Base-by-base conservation (phyloP, 2,113 vertebrate species). In the Alethe castanea region DNA sequence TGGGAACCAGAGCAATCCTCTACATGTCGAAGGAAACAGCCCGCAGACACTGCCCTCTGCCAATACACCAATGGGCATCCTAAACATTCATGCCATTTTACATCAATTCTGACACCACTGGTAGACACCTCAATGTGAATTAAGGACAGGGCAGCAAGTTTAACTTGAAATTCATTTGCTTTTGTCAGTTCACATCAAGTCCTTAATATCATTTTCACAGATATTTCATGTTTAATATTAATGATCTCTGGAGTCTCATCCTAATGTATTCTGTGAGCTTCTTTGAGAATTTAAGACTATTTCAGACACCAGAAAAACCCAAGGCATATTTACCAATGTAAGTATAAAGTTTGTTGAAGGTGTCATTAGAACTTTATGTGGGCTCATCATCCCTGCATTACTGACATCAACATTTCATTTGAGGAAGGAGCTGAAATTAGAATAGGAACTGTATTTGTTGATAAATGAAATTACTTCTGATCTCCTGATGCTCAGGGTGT, bases 161-260 rank as follows among this genome's bases (percentile, higher is more conserved):
- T 73, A 64, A 78, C 26, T 80, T 83, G 56, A 76, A 92, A 92
- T 92, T 83, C 5, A 85, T 80, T 95, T 90, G 52, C 67, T 93
- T 93, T 90, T 95, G 79, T 93, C 94, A 86, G 74, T 92, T 97
- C 91, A 47, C 35, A 90, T 92, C 94, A 96, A 31, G 92, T 85
- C 36, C 28, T 80, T 81, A 48, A 64, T 54, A 81, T 25, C 76
- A 88, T 90, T 79, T 83, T 90, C 42, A 87, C 60, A 71, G 70
- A 48, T 19, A 86, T 83, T 93, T 82, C 29, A 23, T 81, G 33
- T 81, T 95, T 91, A 94, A 96, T 95, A 94, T 96, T 95, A 92
- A 95, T 83, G 65, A 52, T 24, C 23, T 53, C 56, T 44, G 35
- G 48, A 60, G 23, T 71, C 45, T 73, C 62, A 50, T 52, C 17